Percentiles rank a stretch among this genome's conserved stretches.
Conservation (phyloP, 1,140 invertebrate genomes). For the Rhyzopertha dominica region DNA sequence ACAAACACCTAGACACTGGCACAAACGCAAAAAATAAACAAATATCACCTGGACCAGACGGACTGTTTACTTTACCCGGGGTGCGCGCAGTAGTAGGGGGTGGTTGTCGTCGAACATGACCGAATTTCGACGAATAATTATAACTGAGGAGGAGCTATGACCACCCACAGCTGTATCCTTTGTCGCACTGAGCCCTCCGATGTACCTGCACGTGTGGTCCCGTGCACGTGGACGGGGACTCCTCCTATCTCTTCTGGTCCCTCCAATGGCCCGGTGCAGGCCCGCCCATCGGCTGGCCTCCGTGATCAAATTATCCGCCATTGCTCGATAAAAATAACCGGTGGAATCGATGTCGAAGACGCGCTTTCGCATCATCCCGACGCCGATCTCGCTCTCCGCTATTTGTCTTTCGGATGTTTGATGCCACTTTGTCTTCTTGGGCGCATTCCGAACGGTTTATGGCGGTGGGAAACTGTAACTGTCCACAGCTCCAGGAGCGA, state of each 20-base stretch:
- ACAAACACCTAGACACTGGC: constrained; percentile 23
- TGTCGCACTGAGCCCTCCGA: constrained; percentile 28
- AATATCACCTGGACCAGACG: constrained; percentile 39
- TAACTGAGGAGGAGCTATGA: constrained; percentile 37
- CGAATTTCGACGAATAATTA: constrained; percentile 26
- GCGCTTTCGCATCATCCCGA: too few species aligned
- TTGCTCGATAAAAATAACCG: constrained; percentile 18
- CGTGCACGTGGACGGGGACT: constrained; percentile 35
- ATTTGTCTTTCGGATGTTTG: too few species aligned
- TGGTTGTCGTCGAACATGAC: constrained; percentile 25
- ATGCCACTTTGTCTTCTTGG: too few species aligned
- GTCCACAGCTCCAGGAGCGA: too few species aligned
- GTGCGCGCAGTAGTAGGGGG: constrained; percentile 38
- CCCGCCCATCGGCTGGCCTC: constrained; percentile 25
- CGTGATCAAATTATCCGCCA: constrained; percentile 13
- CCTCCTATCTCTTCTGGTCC: constrained; percentile 17
- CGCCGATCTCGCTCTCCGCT: constrained; percentile 23
- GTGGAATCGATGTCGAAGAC: too few species aligned
- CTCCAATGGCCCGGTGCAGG: constrained; percentile 20
- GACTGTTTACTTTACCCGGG: constrained; percentile 41
- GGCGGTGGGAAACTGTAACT: too few species aligned
- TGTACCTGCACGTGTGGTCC: constrained; percentile 39
- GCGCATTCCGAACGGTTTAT: too few species aligned
- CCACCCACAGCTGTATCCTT: constrained; percentile 37
- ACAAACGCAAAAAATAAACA: constrained; percentile 46